Evolutionary conservation across 1,140 invertebrate genomes (phyloP), one percentile per base, ranked within the genome.

Genomic region (Lasaia peninsularis): DNA sequence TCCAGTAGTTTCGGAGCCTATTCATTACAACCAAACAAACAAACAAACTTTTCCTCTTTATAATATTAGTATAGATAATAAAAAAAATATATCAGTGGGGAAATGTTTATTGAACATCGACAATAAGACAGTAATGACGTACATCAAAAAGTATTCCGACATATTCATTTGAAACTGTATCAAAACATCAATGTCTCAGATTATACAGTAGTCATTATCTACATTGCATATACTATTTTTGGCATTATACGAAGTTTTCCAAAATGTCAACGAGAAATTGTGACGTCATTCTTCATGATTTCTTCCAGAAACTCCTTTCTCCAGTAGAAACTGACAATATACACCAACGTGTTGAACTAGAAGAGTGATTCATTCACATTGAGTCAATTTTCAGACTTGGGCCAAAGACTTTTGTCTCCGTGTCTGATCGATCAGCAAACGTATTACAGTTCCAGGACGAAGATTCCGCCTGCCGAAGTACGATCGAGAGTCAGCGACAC

Each of bases 41-140:
- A 12, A 50, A 40, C 7, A 21, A 8, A 31, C n/a, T 28, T 14
- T 20, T 32, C 1, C 33, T 14, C n/a, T n/a, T n/a, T n/a, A n/a
- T n/a, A n/a, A n/a, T n/a, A n/a, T n/a, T 2, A 34, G 18, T 61
- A 34, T 58, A 55, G 51, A 57, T 57, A 66, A 63, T 11, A 57
- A 24, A 54, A 32, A 12, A 40, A 31, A n/a, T 24, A 62, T n/a
- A n/a, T n/a, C n/a, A n/a, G 44, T 62, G 34, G 69, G 67, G 73
- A 81, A 73, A 70, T 71, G 63, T 86, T 80, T 84, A 86, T 80
- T 85, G 60, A 74, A 84, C 75, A 82, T 78, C 71, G 57, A 78
- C 71, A 72, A 68, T 73, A 65, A 69, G 61, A 65, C 51, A 72
- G 52, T 65, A 51, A 67, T 37, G 58, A 53, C 37, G 59, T 52